Evolutionary conservation across 1,140 invertebrate genomes (phyloP).

Genomic region (Bombus superbus): DNA sequence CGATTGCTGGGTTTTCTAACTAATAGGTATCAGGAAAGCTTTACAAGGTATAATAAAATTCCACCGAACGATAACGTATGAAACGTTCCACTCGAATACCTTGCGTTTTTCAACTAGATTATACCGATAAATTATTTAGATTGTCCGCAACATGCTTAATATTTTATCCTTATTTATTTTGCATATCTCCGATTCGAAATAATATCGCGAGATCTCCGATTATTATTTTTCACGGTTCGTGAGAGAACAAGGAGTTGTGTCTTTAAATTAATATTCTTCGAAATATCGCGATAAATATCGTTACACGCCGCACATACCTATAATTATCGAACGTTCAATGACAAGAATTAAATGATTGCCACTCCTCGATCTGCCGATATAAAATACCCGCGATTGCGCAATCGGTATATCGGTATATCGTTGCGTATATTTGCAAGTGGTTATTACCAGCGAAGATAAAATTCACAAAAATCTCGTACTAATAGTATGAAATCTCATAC

Average conservation of each 20-base stretch:
- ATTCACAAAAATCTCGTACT: too few relatives aligned
- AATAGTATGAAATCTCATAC: neutral
- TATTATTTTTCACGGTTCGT: neutral
- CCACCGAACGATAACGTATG: neutral
- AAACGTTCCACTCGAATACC: neutral
- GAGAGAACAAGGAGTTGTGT: neutral
- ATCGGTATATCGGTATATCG: neutral
- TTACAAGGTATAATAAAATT: neutral
- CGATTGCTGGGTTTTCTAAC: neutral
- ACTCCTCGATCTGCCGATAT: neutral
- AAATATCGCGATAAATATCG: neutral
- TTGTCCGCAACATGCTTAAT: too few relatives aligned
- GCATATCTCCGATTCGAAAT: neutral
- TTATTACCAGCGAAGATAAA: neutral
- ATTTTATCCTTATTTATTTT: neutral
- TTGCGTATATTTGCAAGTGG: neutral
- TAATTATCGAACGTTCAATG: neutral
- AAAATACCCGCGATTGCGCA: neutral
- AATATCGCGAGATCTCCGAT: neutral
- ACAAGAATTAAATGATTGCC: conserved; percentile 8
- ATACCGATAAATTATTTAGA: too few relatives aligned
- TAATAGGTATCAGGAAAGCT: neutral
- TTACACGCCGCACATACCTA: neutral
- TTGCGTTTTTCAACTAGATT: neutral
- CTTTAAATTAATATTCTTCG: too few relatives aligned